Evolutionary conservation across 2,888 invertebrate genomes (phyloP).

Genomic region (Folsomia candida): DNA sequence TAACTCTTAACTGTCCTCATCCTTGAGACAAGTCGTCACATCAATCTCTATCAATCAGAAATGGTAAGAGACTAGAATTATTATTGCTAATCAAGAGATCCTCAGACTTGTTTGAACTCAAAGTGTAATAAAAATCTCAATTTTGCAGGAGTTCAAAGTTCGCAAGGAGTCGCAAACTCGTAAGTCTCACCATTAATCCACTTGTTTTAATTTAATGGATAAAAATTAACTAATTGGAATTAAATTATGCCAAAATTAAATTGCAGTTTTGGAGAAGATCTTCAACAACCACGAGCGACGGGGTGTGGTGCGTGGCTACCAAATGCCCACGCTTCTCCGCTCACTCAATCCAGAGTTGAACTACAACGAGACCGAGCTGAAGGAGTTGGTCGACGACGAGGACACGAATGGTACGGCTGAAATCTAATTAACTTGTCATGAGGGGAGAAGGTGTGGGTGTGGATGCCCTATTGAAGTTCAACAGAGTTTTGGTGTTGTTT

Average conservation of each 20-base stretch:
- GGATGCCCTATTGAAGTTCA: neutral
- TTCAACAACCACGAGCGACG: constrained; percentile 33
- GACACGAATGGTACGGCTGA: constrained; percentile 28
- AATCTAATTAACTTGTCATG: neutral
- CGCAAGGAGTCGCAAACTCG: constrained; percentile 36
- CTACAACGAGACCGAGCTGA: constrained; percentile 30
- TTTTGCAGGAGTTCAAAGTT: constrained; percentile 39
- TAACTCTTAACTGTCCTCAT: too few species aligned
- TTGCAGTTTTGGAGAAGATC: constrained; percentile 37
- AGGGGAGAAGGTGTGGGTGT: neutral
- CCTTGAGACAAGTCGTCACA: too few species aligned
- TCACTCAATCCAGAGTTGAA: constrained; percentile 27
- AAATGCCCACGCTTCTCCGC: constrained; percentile 33
- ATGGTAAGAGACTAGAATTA: neutral
- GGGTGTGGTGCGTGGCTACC: constrained; percentile 31
- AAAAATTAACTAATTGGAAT: neutral
- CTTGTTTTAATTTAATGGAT: too few species aligned
- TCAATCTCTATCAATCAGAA: neutral
- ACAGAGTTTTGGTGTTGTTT: too few species aligned
- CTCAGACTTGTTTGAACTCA: too few species aligned
- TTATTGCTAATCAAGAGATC: too few species aligned
- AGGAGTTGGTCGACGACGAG: constrained; percentile 25
- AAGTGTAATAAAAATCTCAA: too few species aligned
- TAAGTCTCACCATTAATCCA: constrained; percentile 18
- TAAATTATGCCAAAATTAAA: neutral